These are phyloP conservation scores for Erpobdella octoculata DNA, from an alignment of 2,888 invertebrate species.

Conservation along the genomic window DNA sequence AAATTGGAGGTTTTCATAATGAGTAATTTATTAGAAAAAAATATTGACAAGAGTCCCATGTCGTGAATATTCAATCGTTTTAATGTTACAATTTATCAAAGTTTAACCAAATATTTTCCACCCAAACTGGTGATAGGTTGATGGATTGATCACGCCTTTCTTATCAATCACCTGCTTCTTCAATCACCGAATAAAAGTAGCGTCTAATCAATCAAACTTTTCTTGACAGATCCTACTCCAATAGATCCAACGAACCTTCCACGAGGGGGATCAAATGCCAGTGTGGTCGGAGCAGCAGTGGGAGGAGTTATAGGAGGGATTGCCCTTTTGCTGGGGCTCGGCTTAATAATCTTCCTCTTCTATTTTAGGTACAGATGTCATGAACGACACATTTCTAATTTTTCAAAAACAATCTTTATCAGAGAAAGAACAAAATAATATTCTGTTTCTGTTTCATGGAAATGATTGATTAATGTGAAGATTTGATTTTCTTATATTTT, in stretches of 20 bases:
- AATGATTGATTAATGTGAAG: background rate
- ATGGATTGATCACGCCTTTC: background rate
- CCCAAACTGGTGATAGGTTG: background rate
- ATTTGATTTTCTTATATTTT: background rate
- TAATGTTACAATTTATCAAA: background rate
- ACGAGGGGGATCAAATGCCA: background rate
- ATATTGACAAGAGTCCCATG: too few species aligned
- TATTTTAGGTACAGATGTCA: background rate
- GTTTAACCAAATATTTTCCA: background rate
- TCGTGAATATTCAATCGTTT: background rate
- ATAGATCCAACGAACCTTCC: background rate
- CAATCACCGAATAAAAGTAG: background rate
- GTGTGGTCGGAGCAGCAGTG: background rate
- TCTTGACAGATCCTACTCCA: background rate
- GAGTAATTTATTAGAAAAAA: too few species aligned
- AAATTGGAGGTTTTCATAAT: constrained; percentile 10
- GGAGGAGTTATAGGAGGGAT: constrained; percentile 9
- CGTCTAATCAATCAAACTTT: background rate
- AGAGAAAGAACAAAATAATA: background rate
- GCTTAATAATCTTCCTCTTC: background rate
- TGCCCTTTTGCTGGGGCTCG: background rate
- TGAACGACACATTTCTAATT: background rate
- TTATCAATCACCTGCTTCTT: background rate
- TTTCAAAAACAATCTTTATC: background rate
- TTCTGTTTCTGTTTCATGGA: background rate